A percentile compares a stretch with the other conserved stretches of the same genome.
phyloP scores from a whole-genome alignment of 2,888 invertebrate species.

The Cremastobaeus sp. region DNA sequence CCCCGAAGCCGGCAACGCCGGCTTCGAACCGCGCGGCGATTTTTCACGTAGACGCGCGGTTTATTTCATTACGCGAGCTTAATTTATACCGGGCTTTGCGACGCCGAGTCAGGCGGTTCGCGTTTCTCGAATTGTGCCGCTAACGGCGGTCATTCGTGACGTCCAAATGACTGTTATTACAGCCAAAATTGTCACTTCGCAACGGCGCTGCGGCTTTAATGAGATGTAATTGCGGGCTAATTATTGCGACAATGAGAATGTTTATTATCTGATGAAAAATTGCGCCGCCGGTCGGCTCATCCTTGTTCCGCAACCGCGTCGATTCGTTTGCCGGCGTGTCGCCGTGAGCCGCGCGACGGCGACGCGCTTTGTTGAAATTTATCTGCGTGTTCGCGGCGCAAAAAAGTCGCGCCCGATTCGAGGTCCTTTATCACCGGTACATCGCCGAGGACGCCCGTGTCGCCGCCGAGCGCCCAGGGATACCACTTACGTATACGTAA shows the following conservation, averaged over 20 bases:
- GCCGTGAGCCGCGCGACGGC: background rate
- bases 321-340: too few species aligned
- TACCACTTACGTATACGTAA: too few species aligned
- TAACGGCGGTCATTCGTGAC: slow-evolving; percentile 20
- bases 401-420: slow-evolving; percentile 26
- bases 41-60: slow-evolving; percentile 22
- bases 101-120: slow-evolving; percentile 27
- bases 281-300: background rate
- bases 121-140: slow-evolving; percentile 31
- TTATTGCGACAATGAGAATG: slow-evolving; percentile 23
- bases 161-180: slow-evolving; percentile 33
- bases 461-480: slow-evolving; percentile 33
- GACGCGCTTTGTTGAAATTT: slow-evolving; percentile 35
- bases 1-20: slow-evolving; percentile 29
- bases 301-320: slow-evolving; percentile 1
- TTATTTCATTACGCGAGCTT: slow-evolving; percentile 38
- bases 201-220: slow-evolving; percentile 16
- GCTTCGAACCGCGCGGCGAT: slow-evolving; percentile 5
- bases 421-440: slow-evolving; percentile 43
- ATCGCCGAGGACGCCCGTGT: slow-evolving; percentile 22
- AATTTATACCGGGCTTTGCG: slow-evolving; percentile 29
- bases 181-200: slow-evolving; percentile 35
- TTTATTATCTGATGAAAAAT: slow-evolving; percentile 25
- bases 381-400: slow-evolving; percentile 21
- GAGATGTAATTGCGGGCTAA: slow-evolving; percentile 35